Base-by-base conservation (phyloP, 2,113 vertebrate genomes). In the Notothenia rossii region DNA sequence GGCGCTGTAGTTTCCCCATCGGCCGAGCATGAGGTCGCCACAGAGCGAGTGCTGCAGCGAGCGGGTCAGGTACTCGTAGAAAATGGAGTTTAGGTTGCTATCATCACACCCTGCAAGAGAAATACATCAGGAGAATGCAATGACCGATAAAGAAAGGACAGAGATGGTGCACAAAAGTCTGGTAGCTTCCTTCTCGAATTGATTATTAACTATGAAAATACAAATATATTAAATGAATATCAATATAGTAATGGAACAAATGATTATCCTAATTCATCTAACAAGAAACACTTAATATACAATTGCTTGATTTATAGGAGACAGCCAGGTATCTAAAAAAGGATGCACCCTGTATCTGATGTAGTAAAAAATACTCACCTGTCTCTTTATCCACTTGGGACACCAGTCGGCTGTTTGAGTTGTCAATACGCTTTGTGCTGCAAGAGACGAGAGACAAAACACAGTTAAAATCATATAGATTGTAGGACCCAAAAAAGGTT, bases 61-160 rank as follows among this genome's bases (percentile, higher is more conserved):
- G 84, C 97, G 96, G 0, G 98, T 98, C 93, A 99, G 89, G 89
- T 99, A 98, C 92, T 99, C 98, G 5, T 99, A 99, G 84, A 99
- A 99, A 87, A 99, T 98, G 82, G 98, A 97, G 90, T 99, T 99
- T 13, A 98, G 95, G 91, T 98, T 99, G 95, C 98, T 98, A 84
- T 98, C 97, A 20, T 99, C 97, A 18, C 95, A 96, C 45, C 98
- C 98, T 99, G 79, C 7, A 81, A 36, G 82, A 15, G 60, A 90
- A 14, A 2, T 43, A 45, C 5, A 18, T 10, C 2, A 4, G 7
- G 53, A n/a, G 29, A 50, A 10, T 0, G 5, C 10, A 5, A 3
- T 36, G 14, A 8, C 13, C 48, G 66, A 14, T n/a, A 36, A 62
- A 10, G 8, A 50, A 61, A 46, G 20, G 45, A 60, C 56, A 11